phyloP scores from a whole-genome alignment of 2,888 invertebrate species.

The Zhengitettix transpicula region DNA sequence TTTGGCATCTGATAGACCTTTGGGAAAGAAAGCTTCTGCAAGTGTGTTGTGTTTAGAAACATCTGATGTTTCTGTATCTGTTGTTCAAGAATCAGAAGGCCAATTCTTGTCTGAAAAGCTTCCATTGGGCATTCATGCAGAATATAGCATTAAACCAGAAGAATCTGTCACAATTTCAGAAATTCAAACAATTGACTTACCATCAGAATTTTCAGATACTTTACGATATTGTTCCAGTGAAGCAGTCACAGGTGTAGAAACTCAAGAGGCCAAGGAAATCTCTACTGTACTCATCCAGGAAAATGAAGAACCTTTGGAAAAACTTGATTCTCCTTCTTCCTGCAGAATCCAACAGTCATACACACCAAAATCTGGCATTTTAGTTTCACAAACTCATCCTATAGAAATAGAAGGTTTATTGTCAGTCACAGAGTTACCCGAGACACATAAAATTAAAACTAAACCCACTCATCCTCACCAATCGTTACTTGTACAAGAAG shows the following conservation, averaged over 20 bases:
- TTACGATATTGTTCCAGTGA: slow-evolving; percentile 37
- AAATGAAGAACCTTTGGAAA: slow-evolving; percentile 34
- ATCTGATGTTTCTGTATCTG: slow-evolving; percentile 37
- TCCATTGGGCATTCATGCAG: slow-evolving; percentile 36
- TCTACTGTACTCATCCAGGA: slow-evolving; percentile 45
- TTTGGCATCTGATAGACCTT: slow-evolving; percentile 26
- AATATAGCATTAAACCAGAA: slow-evolving; percentile 36
- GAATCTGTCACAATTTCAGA: slow-evolving; percentile 44
- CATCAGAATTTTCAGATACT: slow-evolving; percentile 32
- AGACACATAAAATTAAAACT: slow-evolving; percentile 32
- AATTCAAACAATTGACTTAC: slow-evolving; percentile 36
- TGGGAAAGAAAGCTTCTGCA: slow-evolving; percentile 25
- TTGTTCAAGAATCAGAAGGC: slow-evolving; percentile 50
- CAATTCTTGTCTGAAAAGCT: slow-evolving; percentile 33
- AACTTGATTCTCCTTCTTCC: slow-evolving; percentile 22
- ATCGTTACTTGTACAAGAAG: slow-evolving; percentile 32
- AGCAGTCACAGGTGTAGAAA: slow-evolving; percentile 34
- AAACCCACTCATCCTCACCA: slow-evolving; percentile 32
- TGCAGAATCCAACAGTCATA: slow-evolving; percentile 29
- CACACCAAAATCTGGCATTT: slow-evolving; percentile 41
- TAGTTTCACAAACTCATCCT: slow-evolving; percentile 41
- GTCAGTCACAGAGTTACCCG: slow-evolving; percentile 31
- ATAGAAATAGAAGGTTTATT: slow-evolving; percentile 48
- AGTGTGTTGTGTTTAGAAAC: slow-evolving; percentile 37
- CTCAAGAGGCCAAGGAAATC: slow-evolving; percentile 45